Conservation (phyloP, 2,113 vertebrate species). For the Brachypteracias leptosomus region DNA sequence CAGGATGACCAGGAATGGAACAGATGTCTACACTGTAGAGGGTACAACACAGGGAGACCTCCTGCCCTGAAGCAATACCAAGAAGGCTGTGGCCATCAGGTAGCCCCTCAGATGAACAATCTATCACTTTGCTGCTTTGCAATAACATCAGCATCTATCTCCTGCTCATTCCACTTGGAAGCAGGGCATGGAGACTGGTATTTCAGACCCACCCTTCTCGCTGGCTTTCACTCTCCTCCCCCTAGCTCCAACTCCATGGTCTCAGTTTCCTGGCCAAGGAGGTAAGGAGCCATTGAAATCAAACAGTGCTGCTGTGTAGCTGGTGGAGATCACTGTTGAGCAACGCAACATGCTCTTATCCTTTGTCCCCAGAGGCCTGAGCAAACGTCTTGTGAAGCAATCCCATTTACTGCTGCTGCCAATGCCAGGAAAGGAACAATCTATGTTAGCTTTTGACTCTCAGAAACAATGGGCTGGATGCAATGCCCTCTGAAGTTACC, state of each 20-base stretch:
- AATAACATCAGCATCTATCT: background rate
- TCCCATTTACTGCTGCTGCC: slow-evolving; percentile 49
- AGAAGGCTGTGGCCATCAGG: background rate
- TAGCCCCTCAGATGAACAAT: background rate
- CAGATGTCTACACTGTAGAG: background rate
- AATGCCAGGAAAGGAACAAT: slow-evolving; percentile 64
- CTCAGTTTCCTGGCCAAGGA: slow-evolving; percentile 1
- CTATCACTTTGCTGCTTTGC: background rate
- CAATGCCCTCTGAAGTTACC: slow-evolving; percentile 52
- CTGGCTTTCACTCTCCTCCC: slow-evolving; percentile 17
- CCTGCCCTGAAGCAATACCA: background rate
- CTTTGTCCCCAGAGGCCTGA: slow-evolving; percentile 54
- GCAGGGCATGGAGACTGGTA: background rate
- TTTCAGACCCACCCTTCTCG: background rate
- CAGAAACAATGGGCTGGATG: slow-evolving; percentile 54
- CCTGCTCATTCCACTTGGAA: background rate
- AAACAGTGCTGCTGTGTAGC: background rate
- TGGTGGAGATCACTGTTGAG: slow-evolving; percentile 55
- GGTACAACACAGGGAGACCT: background rate
- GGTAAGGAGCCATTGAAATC: slow-evolving; percentile 36
- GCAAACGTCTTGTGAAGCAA: slow-evolving; percentile 54
- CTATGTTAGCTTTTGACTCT: slow-evolving; percentile 60
- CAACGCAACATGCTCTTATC: slow-evolving; percentile 40
- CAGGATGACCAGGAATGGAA: background rate
- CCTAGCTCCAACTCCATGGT: background rate